A percentile compares a stretch with the other conserved stretches of the same genome.
phyloP scores from a whole-genome alignment of 2,888 invertebrate species.

The Elegia similella region DNA sequence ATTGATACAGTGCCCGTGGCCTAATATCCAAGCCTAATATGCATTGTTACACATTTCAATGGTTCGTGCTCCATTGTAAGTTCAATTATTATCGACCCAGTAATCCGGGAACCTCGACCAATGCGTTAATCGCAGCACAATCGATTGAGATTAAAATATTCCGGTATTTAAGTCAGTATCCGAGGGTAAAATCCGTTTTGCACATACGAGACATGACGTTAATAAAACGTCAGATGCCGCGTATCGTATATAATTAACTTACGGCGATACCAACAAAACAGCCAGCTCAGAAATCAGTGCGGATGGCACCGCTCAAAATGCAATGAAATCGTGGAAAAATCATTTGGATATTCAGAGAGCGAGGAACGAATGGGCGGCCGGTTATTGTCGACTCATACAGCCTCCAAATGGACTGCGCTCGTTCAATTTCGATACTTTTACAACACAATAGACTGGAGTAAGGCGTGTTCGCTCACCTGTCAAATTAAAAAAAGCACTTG shows the following conservation, averaged over 20 bases:
- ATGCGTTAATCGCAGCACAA: background rate
- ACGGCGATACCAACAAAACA: constrained; percentile 38
- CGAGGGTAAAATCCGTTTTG: constrained; percentile 14
- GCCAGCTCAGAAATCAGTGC: constrained; percentile 43
- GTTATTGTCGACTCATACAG: constrained; percentile 69
- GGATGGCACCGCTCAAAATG: constrained; percentile 49
- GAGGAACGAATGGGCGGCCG: constrained; percentile 59
- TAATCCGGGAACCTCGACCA: constrained; percentile 3
- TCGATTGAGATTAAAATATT: constrained; percentile 1
- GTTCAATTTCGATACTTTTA: constrained; percentile 80
- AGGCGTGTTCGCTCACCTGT: constrained; percentile 78
- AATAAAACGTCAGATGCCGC: constrained; percentile 40
- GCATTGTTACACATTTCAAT: constrained; percentile 13
- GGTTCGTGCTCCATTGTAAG: constrained; percentile 8
- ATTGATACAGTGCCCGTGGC: constrained; percentile 26
- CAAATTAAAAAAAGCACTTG: constrained; percentile 79
- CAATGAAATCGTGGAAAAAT: constrained; percentile 69
- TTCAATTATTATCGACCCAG: background rate
- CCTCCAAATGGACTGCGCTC: constrained; percentile 70
- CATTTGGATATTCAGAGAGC: constrained; percentile 67
- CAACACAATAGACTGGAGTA: constrained; percentile 75
- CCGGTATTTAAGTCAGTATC: constrained; percentile 12
- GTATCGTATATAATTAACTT: constrained; percentile 46
- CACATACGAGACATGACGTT: constrained; percentile 32
- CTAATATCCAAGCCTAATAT: constrained; percentile 5